Percentiles rank a stretch among this genome's conserved stretches.
Evolutionary conservation across 2,888 invertebrate genomes (phyloP).

Genomic region (Lasiommata megera): DNA sequence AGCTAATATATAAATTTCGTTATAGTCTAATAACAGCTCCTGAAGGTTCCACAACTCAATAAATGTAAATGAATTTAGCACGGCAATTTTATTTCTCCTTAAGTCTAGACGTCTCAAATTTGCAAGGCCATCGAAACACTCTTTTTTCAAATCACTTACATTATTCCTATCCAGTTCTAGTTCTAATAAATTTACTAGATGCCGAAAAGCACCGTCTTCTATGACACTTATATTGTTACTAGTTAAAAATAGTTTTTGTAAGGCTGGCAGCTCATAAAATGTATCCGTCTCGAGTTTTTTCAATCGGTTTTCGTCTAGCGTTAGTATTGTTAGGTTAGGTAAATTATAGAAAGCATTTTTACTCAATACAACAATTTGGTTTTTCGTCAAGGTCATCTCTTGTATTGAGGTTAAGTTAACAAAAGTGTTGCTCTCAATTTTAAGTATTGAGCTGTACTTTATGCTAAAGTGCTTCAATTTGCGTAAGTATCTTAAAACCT

Average conservation of each 20-base stretch:
- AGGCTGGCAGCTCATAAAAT: slow-evolving; percentile 86
- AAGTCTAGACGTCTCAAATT: slow-evolving; percentile 87
- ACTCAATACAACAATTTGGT: slow-evolving; percentile 84
- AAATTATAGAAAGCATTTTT: slow-evolving; percentile 88
- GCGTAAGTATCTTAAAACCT: slow-evolving; percentile 84
- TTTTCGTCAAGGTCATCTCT: slow-evolving; percentile 86
- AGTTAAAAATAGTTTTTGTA: slow-evolving; percentile 90
- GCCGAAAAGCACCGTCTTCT: slow-evolving; percentile 91
- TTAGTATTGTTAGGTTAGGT: slow-evolving; percentile 84
- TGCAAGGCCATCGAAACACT: slow-evolving; percentile 88
- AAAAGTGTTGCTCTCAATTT: slow-evolving; percentile 86
- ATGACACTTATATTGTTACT: slow-evolving; percentile 92
- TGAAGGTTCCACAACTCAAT: slow-evolving; percentile 88
- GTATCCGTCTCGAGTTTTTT: slow-evolving; percentile 87
- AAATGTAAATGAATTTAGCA: slow-evolving; percentile 89
- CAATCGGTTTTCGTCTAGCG: slow-evolving; percentile 88
- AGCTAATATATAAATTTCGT: slow-evolving; percentile 86
- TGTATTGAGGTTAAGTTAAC: slow-evolving; percentile 86
- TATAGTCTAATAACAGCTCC: slow-evolving; percentile 86
- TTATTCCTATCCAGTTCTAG: slow-evolving; percentile 91
- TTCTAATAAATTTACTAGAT: slow-evolving; percentile 87
- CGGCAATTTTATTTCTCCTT: slow-evolving; percentile 86
- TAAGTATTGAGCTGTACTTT: slow-evolving; percentile 86
- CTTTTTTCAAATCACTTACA: slow-evolving; percentile 87
- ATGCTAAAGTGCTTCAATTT: slow-evolving; percentile 86